phyloP scores from a whole-genome alignment of 2,797 vertebrate genomes.

The Helarctos malayanus region DNA sequence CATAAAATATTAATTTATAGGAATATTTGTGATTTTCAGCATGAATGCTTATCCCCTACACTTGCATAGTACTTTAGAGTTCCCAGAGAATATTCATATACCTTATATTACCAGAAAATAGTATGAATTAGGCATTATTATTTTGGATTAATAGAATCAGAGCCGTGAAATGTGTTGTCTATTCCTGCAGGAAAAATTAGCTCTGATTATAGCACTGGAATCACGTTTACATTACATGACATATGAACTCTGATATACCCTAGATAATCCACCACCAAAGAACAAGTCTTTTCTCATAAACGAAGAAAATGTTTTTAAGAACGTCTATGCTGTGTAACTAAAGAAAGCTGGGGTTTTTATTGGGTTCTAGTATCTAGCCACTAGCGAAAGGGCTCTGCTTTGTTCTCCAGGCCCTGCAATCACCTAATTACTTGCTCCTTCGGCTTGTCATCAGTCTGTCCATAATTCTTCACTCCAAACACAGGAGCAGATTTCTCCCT shows the following conservation, averaged over 20 bases:
- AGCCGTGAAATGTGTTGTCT: background rate
- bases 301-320: background rate
- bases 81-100: background rate
- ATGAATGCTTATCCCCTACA: background rate
- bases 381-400: rapidly evolving
- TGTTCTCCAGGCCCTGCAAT: background rate
- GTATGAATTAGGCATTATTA: background rate
- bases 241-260: background rate
- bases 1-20: background rate
- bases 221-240: background rate
- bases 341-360: background rate
- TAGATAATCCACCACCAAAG: background rate
- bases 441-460: background rate
- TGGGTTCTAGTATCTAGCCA: rapidly evolving
- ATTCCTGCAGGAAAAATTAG: background rate
- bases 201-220: background rate
- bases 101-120: background rate
- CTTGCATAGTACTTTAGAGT: background rate
- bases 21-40: background rate
- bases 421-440: background rate
- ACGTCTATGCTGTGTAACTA: background rate
- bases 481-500: background rate
- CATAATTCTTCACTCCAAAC: slow-evolving; percentile 16
- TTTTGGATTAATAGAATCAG: background rate
- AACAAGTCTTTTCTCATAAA: background rate